Conservation (phyloP, 2,888 invertebrate species). For the Clanis bilineata region DNA sequence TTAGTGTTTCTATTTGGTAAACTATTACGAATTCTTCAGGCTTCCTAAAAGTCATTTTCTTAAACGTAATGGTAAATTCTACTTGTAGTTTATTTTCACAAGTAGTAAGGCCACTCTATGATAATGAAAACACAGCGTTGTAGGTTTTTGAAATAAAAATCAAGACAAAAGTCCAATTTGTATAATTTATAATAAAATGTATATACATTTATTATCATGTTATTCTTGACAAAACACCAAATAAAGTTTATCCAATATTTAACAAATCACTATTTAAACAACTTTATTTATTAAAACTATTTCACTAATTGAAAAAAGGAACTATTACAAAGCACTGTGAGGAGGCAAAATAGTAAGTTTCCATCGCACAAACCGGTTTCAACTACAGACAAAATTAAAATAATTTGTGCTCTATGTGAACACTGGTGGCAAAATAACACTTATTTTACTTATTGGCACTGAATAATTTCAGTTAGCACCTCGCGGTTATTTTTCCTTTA, state of each 20-base stretch:
- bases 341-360: neutral
- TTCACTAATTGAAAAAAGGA: conserved; percentile 1
- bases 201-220: conserved; percentile 29
- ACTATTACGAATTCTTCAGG: no score
- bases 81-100: no score
- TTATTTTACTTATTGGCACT: conserved; percentile 50
- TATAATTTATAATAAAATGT: conserved; percentile 61
- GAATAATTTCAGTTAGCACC: conserved; percentile 53
- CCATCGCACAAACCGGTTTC: neutral
- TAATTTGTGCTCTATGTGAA: conserved; percentile 46
- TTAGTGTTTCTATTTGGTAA: no score
- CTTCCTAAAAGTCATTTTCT: no score
- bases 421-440: conserved; percentile 32
- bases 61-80: no score
- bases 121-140: neutral
- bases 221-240: conserved; percentile 28
- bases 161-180: conserved; percentile 43
- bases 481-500: conserved; percentile 17
- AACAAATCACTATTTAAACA: conserved; percentile 22
- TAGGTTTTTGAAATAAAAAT: conserved; percentile 10
- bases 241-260: conserved; percentile 31
- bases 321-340: neutral
- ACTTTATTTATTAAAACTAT: neutral
- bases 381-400: neutral
- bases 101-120: no score